Conservation (phyloP, 2,113 vertebrate species). For the Nothocercus julius region DNA sequence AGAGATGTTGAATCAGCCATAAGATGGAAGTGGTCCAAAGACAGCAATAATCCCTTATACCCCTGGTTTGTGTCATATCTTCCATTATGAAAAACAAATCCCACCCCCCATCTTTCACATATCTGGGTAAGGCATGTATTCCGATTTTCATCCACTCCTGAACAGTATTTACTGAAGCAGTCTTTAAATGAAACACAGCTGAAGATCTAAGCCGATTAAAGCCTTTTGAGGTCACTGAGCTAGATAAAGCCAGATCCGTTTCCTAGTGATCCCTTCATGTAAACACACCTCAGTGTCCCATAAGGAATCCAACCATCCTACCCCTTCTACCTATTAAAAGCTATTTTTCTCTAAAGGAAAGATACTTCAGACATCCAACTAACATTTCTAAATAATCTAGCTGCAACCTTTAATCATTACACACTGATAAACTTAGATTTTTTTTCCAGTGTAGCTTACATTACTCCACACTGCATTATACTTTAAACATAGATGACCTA, state of each 20-base stretch:
- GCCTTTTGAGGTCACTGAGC: conserved; percentile 63
- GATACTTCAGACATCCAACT: not conserved
- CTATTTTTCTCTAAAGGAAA: not conserved
- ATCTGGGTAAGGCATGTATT: not conserved
- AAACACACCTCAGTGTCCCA: not conserved
- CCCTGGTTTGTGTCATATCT: not conserved
- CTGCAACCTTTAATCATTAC: not conserved
- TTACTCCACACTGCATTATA: not conserved
- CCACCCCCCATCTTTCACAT: not conserved
- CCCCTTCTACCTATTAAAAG: not conserved
- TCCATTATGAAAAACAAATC: not conserved
- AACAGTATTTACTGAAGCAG: conserved; percentile 1
- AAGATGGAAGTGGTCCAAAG: not conserved
- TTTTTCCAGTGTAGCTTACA: not conserved
- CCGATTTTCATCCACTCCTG: not conserved
- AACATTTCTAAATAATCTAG: not conserved
- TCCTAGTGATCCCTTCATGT: not conserved
- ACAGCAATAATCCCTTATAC: not conserved
- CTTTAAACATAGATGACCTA: not conserved
- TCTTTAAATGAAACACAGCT: conserved; percentile 51
- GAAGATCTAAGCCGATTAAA: conserved; percentile 69
- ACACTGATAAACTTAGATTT: not conserved
- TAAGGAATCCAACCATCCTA: not conserved
- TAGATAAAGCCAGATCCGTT: conserved; percentile 41
- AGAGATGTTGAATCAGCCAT: not conserved